A percentile compares a stretch with the other conserved stretches of the same genome.
Evolutionary conservation across 2,113 vertebrate genomes (phyloP).

Genomic region (Ciconia stormi): DNA sequence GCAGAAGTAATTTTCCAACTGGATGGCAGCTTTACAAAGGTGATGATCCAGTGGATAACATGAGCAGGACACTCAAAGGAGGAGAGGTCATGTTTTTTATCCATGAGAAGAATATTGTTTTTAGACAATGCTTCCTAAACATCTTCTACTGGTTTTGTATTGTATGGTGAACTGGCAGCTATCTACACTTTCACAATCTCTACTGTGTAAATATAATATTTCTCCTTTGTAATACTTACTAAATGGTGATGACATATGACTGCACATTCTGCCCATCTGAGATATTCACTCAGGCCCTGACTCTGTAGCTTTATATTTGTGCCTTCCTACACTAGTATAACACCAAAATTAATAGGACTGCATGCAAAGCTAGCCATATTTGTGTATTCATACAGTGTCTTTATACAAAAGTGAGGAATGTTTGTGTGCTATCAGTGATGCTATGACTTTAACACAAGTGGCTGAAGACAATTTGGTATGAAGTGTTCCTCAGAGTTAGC

Average conservation of each 20-base stretch:
- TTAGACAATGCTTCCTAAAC: background rate
- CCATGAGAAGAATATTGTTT: background rate
- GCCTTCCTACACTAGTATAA: background rate
- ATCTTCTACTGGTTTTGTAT: background rate
- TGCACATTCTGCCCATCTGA: background rate
- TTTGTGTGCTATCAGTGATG: background rate
- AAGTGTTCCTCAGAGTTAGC: background rate
- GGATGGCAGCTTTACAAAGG: background rate
- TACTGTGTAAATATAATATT: background rate
- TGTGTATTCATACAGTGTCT: background rate
- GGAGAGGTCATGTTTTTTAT: background rate
- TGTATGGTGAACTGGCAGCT: background rate
- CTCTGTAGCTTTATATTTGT: background rate
- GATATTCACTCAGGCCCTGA: background rate
- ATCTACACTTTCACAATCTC: background rate
- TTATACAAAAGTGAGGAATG: background rate
- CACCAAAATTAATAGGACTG: background rate
- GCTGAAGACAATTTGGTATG: background rate
- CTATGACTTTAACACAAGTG: background rate
- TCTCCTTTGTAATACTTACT: background rate
- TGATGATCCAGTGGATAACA: background rate
- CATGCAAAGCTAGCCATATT: background rate
- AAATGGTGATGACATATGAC: background rate
- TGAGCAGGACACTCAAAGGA: background rate
- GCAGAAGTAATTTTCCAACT: conserved; percentile 34